Conservation (phyloP, 2,113 vertebrate genomes). For the Aegotheles bennettii region DNA sequence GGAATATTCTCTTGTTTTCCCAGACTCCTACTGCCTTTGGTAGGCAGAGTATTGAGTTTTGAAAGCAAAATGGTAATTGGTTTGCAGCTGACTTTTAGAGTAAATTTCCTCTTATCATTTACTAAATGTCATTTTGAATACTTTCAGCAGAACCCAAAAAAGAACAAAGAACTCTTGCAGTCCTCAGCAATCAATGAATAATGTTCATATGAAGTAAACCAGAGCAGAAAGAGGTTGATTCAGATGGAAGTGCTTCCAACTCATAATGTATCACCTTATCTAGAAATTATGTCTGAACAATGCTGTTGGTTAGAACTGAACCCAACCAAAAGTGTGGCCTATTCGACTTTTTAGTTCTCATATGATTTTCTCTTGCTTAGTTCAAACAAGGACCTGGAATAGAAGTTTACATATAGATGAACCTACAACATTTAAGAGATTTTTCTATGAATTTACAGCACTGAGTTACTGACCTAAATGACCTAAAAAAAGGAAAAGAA, state of each 20-base stretch:
- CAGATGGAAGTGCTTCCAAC: neutral
- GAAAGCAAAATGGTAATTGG: neutral
- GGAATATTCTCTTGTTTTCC: neutral
- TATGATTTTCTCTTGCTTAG: neutral
- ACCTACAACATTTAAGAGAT: no score
- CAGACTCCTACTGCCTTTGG: neutral
- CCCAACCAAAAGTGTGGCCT: neutral
- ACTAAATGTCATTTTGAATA: neutral
- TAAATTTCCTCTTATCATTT: neutral
- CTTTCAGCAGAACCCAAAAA: neutral
- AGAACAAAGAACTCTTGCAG: neutral
- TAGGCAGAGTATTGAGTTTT: neutral
- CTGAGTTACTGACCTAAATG: no score
- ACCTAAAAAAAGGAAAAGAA: no score
- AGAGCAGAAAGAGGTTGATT: neutral
- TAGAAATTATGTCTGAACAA: neutral
- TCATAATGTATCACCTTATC: neutral
- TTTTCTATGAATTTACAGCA: no score
- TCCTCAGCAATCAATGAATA: neutral
- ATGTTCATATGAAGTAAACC: neutral
- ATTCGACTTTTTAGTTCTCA: neutral
- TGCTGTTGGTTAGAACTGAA: neutral
- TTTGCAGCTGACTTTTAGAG: neutral
- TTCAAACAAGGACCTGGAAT: neutral
- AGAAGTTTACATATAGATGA: neutral